Evolutionary conservation across 2,113 vertebrate genomes (phyloP), one percentile per base, ranked within the genome.

Genomic region (Megaleporinus macrocephalus): DNA sequence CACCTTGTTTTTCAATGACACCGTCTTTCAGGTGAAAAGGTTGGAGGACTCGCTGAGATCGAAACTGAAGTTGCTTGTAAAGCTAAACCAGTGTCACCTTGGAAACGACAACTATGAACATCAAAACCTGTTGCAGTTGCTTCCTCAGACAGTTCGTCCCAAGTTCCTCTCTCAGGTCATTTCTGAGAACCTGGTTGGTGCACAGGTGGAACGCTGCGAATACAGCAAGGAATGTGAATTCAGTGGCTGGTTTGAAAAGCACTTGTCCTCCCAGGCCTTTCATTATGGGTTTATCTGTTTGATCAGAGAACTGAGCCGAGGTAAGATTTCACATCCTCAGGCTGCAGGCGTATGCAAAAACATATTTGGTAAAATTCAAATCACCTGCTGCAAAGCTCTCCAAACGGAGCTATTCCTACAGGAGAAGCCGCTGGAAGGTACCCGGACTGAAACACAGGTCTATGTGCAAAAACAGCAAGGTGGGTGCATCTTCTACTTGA

Each of bases 1-100:
- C 75, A 88, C 18, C 0, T 84, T 96, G 27, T 91, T 86, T 87
- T 95, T 94, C 83, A 95, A 95, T 4, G 89, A 95, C 76, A 94
- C 93, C 0, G 57, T 80, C n/a, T 91, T 90, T 77, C 89, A 90
- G 78, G 68, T 79, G 68, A 78, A 13, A 30, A 83, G 82, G 7
- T 47, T 89, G 12, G 82, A 65, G 78, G 15, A 57, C 3, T 87
- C 87, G 0, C 73, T 96, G 68, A 47, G 57, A 14, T 70, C 86
- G 2, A 88, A 86, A 15, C 87, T 94, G 62, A 81, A 81, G 62
- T 87, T 96, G 66, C 92, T 96, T 62, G 85, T 87, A 57, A 93
- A 92, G 65, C 79, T 94, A 24, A 16, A 73, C 11, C 0, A 81
- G 11, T 94, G 90, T 51, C 0, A 86, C 81, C 83, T 92, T 36